A percentile compares a stretch with the other conserved stretches of the same genome.
Evolutionary conservation across 2,888 invertebrate species (phyloP).

Genomic region (Hesperia comma): DNA sequence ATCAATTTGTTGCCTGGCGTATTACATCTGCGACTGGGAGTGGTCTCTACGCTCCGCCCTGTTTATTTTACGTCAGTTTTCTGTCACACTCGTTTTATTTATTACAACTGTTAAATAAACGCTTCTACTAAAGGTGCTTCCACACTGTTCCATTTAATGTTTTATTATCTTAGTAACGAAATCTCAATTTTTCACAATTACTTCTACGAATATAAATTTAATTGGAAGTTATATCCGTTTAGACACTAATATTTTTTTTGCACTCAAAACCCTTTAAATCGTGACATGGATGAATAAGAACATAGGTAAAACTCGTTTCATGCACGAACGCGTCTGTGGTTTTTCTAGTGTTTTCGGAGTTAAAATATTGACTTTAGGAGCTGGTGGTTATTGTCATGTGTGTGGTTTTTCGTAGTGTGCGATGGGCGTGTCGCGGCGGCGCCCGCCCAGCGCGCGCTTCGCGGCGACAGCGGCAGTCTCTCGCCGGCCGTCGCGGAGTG

Average conservation of each 20-base stretch:
- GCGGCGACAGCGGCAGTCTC: conserved; percentile 56
- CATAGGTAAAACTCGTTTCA: not conserved
- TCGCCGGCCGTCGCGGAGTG: conserved; percentile 47
- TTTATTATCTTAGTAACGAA: not conserved
- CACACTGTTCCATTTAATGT: not conserved
- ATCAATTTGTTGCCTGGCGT: conserved; percentile 60
- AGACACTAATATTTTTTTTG: not conserved
- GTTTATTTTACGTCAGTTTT: conserved; percentile 41
- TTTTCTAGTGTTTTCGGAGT: not conserved
- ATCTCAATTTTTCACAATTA: not conserved
- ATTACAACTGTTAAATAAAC: not conserved
- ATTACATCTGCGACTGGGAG: conserved; percentile 58
- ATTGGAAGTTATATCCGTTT: too few relatives aligned
- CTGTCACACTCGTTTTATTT: conserved; percentile 48
- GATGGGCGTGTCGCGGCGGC: conserved; percentile 66
- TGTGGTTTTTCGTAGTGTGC: conserved; percentile 44
- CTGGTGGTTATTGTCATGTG: conserved; percentile 21
- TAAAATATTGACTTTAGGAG: conserved; percentile 18
- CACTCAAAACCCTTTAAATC: not conserved
- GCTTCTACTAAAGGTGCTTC: not conserved
- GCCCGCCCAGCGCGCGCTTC: conserved; percentile 65
- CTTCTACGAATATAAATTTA: not conserved
- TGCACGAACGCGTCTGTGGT: not conserved
- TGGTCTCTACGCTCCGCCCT: conserved; percentile 58
- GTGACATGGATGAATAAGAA: not conserved